A percentile compares a stretch with the other conserved stretches of the same genome.
These are phyloP conservation scores for Lycopodina hypogea DNA, from an alignment of 37 sponge, comb jelly and placozoan species.

Conservation along the genomic window DNA sequence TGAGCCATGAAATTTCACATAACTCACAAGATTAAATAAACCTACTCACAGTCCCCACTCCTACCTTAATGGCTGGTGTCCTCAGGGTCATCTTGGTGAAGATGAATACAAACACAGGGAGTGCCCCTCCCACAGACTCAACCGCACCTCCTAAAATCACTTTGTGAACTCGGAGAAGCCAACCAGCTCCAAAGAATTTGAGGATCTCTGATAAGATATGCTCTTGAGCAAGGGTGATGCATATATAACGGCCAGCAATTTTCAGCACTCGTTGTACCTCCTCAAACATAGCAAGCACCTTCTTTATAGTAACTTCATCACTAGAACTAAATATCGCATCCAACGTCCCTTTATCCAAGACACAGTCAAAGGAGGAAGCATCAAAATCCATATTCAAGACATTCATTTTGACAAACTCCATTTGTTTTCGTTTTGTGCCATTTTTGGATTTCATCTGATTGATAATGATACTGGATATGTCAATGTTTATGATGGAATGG, in stretches of 20 bases:
- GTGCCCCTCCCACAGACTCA: slow-evolving; percentile 41
- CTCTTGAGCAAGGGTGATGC: slow-evolving; percentile 73
- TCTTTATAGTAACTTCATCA: slow-evolving; percentile 44
- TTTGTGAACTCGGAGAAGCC: slow-evolving; percentile 81
- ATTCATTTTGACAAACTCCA: slow-evolving; percentile 74
- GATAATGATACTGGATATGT: slow-evolving; percentile 81
- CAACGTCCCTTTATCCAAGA: slow-evolving; percentile 87
- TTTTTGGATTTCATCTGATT: slow-evolving; percentile 76
- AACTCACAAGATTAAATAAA: no score
- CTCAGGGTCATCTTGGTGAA: slow-evolving; percentile 72
- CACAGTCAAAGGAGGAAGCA: slow-evolving; percentile 63
- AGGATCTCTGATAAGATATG: slow-evolving; percentile 63
- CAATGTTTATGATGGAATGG: slow-evolving; percentile 63
- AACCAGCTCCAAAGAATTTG: slow-evolving; percentile 38
- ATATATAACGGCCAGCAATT: slow-evolving; percentile 75
- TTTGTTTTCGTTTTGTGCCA: slow-evolving; percentile 53
- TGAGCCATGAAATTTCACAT: no score
- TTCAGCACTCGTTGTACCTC: slow-evolving; percentile 81
- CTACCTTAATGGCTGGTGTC: slow-evolving; percentile 54
- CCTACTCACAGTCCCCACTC: no score
- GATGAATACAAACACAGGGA: slow-evolving; percentile 88
- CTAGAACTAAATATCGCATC: slow-evolving; percentile 75
- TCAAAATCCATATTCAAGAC: slow-evolving; percentile 55
- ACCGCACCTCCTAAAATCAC: slow-evolving; percentile 34
- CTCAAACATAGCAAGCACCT: slow-evolving; percentile 52